These are phyloP conservation scores for Mycteria americana DNA, from an alignment of 2,797 vertebrate species.

Conservation along the genomic window DNA sequence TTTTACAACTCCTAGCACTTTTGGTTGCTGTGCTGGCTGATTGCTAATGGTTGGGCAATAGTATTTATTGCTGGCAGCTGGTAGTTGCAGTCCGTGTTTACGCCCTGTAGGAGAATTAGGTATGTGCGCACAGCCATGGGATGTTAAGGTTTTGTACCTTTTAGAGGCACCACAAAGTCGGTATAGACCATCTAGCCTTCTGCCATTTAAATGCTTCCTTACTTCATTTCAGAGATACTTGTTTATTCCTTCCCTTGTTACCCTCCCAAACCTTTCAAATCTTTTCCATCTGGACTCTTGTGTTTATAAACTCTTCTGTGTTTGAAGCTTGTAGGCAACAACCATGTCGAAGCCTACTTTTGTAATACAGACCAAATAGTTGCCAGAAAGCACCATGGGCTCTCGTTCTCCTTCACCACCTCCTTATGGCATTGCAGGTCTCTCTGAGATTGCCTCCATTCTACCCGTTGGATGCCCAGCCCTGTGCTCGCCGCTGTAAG, in stretches of 20 bases:
- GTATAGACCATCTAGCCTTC: not conserved
- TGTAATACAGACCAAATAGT: not conserved
- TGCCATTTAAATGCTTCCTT: constrained; percentile 20
- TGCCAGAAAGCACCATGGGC: not conserved
- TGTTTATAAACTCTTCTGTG: not conserved
- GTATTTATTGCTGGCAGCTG: not conserved
- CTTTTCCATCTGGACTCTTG: not conserved
- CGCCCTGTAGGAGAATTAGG: not conserved
- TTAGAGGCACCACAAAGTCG: not conserved
- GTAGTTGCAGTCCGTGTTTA: not conserved
- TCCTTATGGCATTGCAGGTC: not conserved
- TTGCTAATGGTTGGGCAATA: not conserved
- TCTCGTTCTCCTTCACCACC: accelerated
- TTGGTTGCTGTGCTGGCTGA: not conserved
- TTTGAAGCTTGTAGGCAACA: not conserved
- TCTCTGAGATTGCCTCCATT: not conserved
- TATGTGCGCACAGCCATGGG: not conserved
- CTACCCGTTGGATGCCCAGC: not conserved
- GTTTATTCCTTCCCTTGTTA: constrained; percentile 19
- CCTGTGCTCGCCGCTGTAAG: not conserved
- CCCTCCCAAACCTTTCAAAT: not conserved
- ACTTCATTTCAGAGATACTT: constrained; percentile 15
- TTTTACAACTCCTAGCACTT: not conserved
- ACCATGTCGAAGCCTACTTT: not conserved
- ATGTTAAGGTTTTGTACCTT: not conserved